Base-by-base conservation (phyloP, 1,140 invertebrate genomes). In the Papilio dardanus region DNA sequence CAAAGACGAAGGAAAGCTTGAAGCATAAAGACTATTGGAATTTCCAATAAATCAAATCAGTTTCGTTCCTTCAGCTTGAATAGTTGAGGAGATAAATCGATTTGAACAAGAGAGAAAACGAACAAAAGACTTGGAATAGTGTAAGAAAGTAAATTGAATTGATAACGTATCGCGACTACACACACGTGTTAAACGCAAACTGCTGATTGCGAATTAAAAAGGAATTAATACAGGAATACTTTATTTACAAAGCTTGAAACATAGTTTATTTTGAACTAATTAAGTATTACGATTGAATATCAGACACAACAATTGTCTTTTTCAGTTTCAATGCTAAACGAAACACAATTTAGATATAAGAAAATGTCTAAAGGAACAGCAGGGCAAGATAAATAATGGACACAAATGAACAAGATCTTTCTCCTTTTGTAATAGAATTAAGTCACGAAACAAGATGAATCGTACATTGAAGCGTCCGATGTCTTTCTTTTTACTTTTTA, bases 401-500 rank as follows among this genome's bases (percentile, higher is more conserved):
- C 67, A 40, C 33, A 24, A 69, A 37, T 69, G 35, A 37, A 69
- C 67, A 37, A 69, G 35, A 37, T 35, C 33, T 62, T 62, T 24
- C 33, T 69, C 69, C 69, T 71, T 71, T 71, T 71, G 69, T 71
- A 31, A 54, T 50, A 54, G 69, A 50, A 71, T 50, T 54, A 71
- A 71, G 24, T 28, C 42, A 33, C 19, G 67, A 50, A 71, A 71
- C 69, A 71, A 71, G 69, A 71, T 71, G 42, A 71, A 71, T 71
- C 14, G 69, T 50, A 42, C 46, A 71, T 71, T 71, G 46, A 71
- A 71, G 14, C 28, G 69, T 54, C 69, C 42, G 46, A 28, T 50
- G 42, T 71, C 69, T 33, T 54, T 71, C 42, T 42, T 37, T 71
- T 16, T 71, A 28, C 14, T 42, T 42, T 42, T 50, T 50, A 31